phyloP scores from a whole-genome alignment of 1,140 invertebrate species.

The Centruroides sculpturatus region DNA sequence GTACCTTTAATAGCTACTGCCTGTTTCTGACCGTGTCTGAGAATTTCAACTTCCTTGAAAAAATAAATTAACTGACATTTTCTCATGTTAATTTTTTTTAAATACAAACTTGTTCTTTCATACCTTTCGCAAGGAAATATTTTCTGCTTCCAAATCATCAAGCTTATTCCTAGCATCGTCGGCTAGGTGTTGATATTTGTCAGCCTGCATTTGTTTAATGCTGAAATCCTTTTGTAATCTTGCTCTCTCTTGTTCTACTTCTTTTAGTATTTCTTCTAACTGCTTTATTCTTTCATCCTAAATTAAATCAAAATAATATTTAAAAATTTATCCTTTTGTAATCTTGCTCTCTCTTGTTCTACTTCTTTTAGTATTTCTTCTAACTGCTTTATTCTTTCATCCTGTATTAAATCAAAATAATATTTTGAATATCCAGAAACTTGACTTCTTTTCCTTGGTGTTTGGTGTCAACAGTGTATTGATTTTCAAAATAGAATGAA shows the following conservation, averaged over 20 bases:
- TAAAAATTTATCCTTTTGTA: too few relatives aligned
- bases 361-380: too few relatives aligned
- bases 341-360: too few relatives aligned
- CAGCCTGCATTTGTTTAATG: slow-evolving; percentile 9
- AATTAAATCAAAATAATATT: not conserved
- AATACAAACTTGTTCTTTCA: not conserved
- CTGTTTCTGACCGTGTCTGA: slow-evolving; percentile 29
- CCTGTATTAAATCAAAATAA: too few relatives aligned
- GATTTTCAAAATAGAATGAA: too few relatives aligned
- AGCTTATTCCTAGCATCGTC: slow-evolving; percentile 11
- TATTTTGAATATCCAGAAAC: too few relatives aligned
- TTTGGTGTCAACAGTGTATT: too few relatives aligned
- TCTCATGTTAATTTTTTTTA: not conserved
- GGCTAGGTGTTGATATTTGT: slow-evolving; percentile 6
- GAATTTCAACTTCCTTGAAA: slow-evolving; percentile 27
- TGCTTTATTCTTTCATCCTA: slow-evolving; percentile 12
- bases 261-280: slow-evolving; percentile 9
- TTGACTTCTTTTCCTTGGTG: too few relatives aligned
- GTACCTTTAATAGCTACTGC: slow-evolving; percentile 25
- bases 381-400: too few relatives aligned
- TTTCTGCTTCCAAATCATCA: slow-evolving; percentile 10
- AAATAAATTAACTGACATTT: not conserved
- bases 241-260: slow-evolving; percentile 7
- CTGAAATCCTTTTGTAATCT: slow-evolving; percentile 7
- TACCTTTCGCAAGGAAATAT: slow-evolving; percentile 11